Conservation (phyloP, 2,113 vertebrate species). For the Seriola quinqueradiata region DNA sequence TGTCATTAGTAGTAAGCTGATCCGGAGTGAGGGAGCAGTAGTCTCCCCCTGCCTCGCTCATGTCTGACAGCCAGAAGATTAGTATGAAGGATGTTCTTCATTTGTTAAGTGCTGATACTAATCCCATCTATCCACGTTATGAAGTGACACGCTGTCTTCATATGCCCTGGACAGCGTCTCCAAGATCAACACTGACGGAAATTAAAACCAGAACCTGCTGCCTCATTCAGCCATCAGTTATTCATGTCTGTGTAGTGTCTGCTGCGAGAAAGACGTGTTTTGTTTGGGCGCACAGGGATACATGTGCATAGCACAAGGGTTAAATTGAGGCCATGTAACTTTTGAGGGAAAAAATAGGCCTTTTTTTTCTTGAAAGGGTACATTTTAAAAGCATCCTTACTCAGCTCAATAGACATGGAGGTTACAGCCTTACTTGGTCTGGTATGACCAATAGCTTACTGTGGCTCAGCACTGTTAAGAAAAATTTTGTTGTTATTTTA, state of each 20-base stretch:
- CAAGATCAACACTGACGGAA: conserved; percentile 64
- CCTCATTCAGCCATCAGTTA: conserved; percentile 47
- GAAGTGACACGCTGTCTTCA: conserved; percentile 72
- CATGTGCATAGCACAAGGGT: background rate
- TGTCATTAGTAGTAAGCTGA: conserved; percentile 73
- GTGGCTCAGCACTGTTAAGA: too few relatives aligned
- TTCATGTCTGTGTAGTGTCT: conserved; percentile 7
- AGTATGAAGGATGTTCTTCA: conserved; percentile 80
- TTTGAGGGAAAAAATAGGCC: background rate
- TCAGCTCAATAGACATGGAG: background rate
- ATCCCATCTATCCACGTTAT: conserved; percentile 72
- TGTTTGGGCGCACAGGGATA: background rate
- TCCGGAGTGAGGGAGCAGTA: conserved; percentile 52
- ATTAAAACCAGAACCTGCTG: conserved; percentile 67
- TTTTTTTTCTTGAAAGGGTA: background rate
- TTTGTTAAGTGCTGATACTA: conserved; percentile 78
- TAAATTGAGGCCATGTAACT: background rate
- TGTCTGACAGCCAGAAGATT: conserved; percentile 74
- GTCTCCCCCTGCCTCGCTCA: conserved; percentile 48
- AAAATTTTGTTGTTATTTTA: too few relatives aligned
- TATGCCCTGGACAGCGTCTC: conserved; percentile 47
- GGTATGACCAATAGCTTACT: background rate
- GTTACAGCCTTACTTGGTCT: background rate
- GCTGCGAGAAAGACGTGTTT: background rate
- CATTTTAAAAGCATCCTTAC: background rate